phyloP scores from a whole-genome alignment of 2,113 vertebrate genomes.

The Caranx ignobilis region DNA sequence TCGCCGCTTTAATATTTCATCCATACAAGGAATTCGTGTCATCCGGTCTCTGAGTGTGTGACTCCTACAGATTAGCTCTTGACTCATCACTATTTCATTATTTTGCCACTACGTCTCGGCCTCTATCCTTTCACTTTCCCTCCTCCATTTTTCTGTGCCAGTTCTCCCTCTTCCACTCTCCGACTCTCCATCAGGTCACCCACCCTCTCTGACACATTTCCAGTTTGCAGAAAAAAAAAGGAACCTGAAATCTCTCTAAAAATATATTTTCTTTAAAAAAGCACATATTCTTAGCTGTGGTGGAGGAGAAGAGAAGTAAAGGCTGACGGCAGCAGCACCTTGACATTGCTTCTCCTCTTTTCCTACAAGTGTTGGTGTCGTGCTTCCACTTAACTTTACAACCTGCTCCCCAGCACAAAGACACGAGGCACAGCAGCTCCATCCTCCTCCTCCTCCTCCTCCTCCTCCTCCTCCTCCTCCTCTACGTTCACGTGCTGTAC shows the following conservation, averaged over 20 bases:
- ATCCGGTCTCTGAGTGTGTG: constrained; percentile 58
- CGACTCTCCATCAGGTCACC: not conserved
- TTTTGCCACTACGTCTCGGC: constrained; percentile 8
- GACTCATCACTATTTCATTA: constrained; percentile 55
- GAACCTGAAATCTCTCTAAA: not conserved
- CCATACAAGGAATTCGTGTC: constrained; percentile 36
- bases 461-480: not conserved
- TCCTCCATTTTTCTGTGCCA: not conserved
- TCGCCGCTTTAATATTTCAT: constrained; percentile 66
- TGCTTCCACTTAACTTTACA: not conserved
- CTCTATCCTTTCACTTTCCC: not conserved
- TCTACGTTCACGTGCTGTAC: not conserved
- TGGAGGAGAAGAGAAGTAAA: not conserved
- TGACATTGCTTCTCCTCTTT: not conserved
- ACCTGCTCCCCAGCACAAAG: not conserved
- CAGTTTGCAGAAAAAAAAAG: not conserved
- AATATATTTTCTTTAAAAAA: not conserved
- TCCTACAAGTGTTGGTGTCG: not conserved
- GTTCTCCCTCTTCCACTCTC: not conserved
- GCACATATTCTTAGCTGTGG: no score
- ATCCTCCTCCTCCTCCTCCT: not conserved
- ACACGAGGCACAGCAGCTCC: not conserved
- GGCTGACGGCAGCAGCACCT: not conserved
- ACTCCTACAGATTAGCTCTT: constrained; percentile 31
- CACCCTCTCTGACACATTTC: not conserved